Base-by-base conservation (phyloP, 2,113 vertebrate genomes). In the Pygathrix nemaeus region DNA sequence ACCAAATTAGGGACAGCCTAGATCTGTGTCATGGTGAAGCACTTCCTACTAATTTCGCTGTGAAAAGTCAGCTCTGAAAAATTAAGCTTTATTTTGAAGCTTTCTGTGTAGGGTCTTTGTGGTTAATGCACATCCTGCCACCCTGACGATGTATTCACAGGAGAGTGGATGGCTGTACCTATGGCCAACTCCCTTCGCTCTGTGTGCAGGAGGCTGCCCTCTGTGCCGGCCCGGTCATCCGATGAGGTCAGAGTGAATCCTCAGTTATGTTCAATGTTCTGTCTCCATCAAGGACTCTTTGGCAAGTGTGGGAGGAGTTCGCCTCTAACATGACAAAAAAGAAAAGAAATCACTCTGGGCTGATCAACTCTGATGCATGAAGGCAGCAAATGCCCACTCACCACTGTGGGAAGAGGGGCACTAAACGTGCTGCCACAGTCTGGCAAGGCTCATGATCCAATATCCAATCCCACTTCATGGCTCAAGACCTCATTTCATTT, bases 51-150 rank as follows among this genome's bases (percentile, higher is more conserved):
- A 1, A 18, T 4, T 48, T 43, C 75, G n/a, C 27, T 12, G 14
- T 8, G 14, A 79, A 43, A 70, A 59, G 48, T 32, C 7, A 13
- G 2, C 30, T 40, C 48, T 57, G 32, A 6, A 48, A 23, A 27
- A 30, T 6, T 7, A 5, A 61, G 32, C n/a, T n/a, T 52, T 23
- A 2, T 2, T 20, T 2, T 38, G 32, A 38, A 64, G 43, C 3
- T 10, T 14, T 38, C 8, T 13, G 20, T 14, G 0, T 4, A 17
- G 21, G 27, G 6, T 23, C 18, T 16, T 2, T 8, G 3, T 20
- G 14, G 1, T 27, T 3, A 35, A 35, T 0, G 6, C 0, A 0
- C 4, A 6, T 10, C 3, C 0, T 0, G 21, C 6, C 8, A 0
- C 20, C 59, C 43, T 66, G 43, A 17, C 8, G 1, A 12, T 6